Base-by-base conservation (phyloP, 2,888 invertebrate genomes). In the Leptothorax acervorum region DNA sequence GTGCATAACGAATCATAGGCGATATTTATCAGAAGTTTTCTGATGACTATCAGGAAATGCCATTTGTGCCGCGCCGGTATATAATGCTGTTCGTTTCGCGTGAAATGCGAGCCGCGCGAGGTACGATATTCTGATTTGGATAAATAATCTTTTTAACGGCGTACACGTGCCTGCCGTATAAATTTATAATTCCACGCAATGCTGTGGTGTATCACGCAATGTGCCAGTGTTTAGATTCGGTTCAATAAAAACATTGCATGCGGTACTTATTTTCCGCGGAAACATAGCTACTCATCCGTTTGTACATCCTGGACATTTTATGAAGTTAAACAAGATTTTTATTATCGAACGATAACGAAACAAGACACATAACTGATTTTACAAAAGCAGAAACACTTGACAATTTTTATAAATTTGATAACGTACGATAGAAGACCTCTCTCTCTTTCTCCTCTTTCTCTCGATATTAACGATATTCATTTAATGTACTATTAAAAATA, bases 101-200 rank as follows among this genome's bases (percentile, higher is more conserved):
- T 57, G 85, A 79, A 83, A 62, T 28, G 70, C 83, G 74, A 78
- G 63, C 28, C 71, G 71, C 60, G 73, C 60, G 73, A 85, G 78
- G 76, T 82, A 84, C 84, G 89, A 89, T 90, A 88, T 88, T 75
- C 87, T 91, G 91, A 90, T 92, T 92, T 92, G 91, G 91, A 92
- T 90, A 91, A 89, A 90, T 88, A 92, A 92, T 91, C 88, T 87
- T 87, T 86, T 89, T 89, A 90, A 90, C 87, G 85, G 85, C 84
- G 86, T 88, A 89, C 89, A 91, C 92, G 91, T 92, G 92, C 86
- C 83, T 83, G 75, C 65, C 82, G 86, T 87, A 92, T 92, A 88
- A 92, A 93, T 93, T 92, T 92, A 91, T 93, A 91, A 92, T 92
- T 87, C 84, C 86, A 86, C 76, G 87, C 89, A 91, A 90, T 89